Evolutionary conservation across 1,140 invertebrate species (phyloP).

Genomic region (Vanessa tameamea): DNA sequence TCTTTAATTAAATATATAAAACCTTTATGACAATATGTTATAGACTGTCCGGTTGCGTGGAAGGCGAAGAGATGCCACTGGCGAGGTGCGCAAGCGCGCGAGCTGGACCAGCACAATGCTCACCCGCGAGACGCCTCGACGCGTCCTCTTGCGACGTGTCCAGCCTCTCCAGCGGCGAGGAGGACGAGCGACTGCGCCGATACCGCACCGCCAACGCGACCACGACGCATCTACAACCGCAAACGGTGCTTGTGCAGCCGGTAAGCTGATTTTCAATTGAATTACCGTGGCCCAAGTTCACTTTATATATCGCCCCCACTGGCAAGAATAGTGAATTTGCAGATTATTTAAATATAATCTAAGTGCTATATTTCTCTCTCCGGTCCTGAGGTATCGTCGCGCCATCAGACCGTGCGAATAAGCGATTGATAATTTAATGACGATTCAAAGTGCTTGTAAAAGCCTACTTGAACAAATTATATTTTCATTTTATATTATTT

Average conservation of each 20-base stretch:
- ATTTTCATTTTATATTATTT: no score
- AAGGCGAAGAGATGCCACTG: conserved; percentile 74
- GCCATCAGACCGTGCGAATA: no score
- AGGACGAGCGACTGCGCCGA: conserved; percentile 70
- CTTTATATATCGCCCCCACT: no score
- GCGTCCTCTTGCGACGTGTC: conserved; percentile 75
- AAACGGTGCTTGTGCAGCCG: conserved; percentile 48
- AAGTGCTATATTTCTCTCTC: no score
- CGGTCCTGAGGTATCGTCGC: no score
- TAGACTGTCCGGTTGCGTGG: conserved; percentile 72
- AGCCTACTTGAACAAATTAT: no score
- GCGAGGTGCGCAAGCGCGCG: conserved; percentile 56
- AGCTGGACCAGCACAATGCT: conserved; percentile 70
- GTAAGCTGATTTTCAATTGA: conserved; percentile 21
- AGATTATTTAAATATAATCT: no score
- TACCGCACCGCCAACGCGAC: conserved; percentile 64
- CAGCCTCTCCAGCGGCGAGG: conserved; percentile 72
- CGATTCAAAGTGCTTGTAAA: no score
- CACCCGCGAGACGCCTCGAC: conserved; percentile 70
- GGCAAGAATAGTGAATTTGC: no score
- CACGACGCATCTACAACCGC: conserved; percentile 42
- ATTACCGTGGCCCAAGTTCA: neutral
- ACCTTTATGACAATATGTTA: neutral
- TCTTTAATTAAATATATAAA: no score
- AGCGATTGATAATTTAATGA: no score